Conservation (phyloP, 2,797 vertebrate genomes). For the Stomatorhinus walkeri region DNA sequence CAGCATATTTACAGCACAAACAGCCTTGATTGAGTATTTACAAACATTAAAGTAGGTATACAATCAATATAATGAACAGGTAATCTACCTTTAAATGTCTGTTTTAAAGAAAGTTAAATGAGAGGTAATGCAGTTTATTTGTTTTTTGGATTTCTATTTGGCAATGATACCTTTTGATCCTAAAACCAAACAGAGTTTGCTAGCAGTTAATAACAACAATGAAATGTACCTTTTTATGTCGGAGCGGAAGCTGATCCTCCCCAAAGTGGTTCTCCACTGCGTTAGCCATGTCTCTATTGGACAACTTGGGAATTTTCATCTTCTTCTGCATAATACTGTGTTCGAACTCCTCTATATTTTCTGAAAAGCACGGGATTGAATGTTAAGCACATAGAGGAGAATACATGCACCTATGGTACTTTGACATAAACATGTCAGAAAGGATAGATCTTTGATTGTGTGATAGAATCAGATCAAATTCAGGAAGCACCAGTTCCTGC, state of each 20-base stretch:
- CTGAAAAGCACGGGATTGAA: slow-evolving; percentile 65
- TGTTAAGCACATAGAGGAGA: slow-evolving; percentile 41
- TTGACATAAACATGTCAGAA: slow-evolving; percentile 9
- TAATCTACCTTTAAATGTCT: not conserved
- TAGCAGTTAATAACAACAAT: not conserved
- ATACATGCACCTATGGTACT: not conserved
- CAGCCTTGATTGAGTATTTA: not conserved
- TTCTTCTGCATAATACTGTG: slow-evolving; percentile 99
- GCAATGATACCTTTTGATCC: not conserved
- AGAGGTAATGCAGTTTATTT: not conserved
- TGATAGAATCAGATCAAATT: not conserved
- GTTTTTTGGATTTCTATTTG: too few species aligned
- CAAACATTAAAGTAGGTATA: not conserved
- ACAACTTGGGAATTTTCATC: slow-evolving; percentile 99
- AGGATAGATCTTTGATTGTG: not conserved
- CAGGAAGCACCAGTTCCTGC: not conserved
- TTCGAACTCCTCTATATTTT: slow-evolving; percentile 97
- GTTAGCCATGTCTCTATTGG: slow-evolving; percentile 83
- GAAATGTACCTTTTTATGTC: slow-evolving; percentile 89
- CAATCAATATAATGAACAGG: not conserved
- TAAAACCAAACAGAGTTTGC: not conserved
- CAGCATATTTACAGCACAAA: not conserved
- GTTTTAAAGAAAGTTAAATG: not conserved
- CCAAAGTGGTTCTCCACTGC: slow-evolving; percentile 85
- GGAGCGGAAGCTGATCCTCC: slow-evolving; percentile 87